phyloP scores from a whole-genome alignment of 2,113 vertebrate genomes.

The Pampusana beccarii region DNA sequence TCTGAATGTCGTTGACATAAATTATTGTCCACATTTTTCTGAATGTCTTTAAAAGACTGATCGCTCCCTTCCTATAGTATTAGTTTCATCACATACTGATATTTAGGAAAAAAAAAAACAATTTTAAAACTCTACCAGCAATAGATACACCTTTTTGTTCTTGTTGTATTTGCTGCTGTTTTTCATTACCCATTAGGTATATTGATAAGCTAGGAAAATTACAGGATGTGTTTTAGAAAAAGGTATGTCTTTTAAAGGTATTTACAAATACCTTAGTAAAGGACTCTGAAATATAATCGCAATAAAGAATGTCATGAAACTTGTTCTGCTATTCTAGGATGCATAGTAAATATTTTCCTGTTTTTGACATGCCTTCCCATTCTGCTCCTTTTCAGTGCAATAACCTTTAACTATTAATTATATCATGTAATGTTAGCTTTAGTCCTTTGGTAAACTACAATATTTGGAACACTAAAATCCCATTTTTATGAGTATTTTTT shows the following conservation, averaged over 20 bases:
- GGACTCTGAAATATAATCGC: neutral
- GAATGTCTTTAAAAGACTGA: constrained; percentile 3
- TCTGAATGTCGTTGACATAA: neutral
- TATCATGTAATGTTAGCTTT: neutral
- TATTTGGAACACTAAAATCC: neutral
- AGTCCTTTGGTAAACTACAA: neutral
- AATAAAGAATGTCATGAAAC: neutral
- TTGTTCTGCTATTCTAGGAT: neutral
- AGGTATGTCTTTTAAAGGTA: neutral
- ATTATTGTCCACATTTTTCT: neutral
- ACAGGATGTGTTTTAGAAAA: neutral
- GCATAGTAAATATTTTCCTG: neutral
- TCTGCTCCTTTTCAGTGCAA: neutral
- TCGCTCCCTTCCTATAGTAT: neutral
- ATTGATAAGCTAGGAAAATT: constrained; percentile 47
- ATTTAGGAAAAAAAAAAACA: neutral
- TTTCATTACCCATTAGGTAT: neutral
- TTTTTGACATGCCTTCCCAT: neutral
- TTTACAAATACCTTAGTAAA: constrained; percentile 26
- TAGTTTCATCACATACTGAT: neutral
- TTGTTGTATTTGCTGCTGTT: constrained; percentile 4
- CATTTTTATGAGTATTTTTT: neutral
- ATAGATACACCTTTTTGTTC: neutral
- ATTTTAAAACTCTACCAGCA: neutral
- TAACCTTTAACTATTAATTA: neutral